These are phyloP conservation scores for Margarornis squamiger DNA, from an alignment of 2,797 vertebrate species.

Conservation along the genomic window DNA sequence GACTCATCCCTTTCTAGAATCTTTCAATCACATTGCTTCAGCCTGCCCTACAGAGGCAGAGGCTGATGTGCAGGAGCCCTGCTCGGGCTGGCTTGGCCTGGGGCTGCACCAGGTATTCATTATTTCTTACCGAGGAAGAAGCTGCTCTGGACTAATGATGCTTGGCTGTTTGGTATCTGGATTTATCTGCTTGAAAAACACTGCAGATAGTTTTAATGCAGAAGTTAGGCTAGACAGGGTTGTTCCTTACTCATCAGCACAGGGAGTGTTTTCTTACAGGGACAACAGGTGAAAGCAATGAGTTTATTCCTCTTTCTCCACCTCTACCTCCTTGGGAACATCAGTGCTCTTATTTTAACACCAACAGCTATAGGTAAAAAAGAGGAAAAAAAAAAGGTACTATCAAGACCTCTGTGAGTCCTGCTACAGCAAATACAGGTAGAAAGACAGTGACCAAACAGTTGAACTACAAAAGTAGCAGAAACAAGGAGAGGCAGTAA, in stretches of 20 bases:
- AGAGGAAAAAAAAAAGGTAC: background rate
- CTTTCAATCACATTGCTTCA: background rate
- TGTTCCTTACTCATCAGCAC: background rate
- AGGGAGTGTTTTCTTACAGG: background rate
- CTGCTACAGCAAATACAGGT: background rate
- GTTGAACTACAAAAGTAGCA: background rate
- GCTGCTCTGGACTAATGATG: background rate
- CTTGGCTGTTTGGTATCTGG: background rate
- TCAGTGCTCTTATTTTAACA: background rate
- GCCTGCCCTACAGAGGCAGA: background rate
- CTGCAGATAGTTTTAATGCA: background rate
- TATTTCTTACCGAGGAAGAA: background rate
- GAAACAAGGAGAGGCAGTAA: background rate
- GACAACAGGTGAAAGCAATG: background rate
- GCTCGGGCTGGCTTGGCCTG: background rate
- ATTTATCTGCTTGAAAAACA: background rate
- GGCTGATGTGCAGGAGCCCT: background rate
- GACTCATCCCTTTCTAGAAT: background rate
- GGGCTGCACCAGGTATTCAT: background rate
- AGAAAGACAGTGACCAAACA: background rate
- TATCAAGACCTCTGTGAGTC: background rate
- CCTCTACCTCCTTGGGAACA: background rate
- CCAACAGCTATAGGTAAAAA: background rate
- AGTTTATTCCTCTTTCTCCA: background rate
- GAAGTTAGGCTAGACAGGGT: background rate